Base-by-base conservation (phyloP, 2,797 vertebrate genomes). In the Adrianichthys oophorus region DNA sequence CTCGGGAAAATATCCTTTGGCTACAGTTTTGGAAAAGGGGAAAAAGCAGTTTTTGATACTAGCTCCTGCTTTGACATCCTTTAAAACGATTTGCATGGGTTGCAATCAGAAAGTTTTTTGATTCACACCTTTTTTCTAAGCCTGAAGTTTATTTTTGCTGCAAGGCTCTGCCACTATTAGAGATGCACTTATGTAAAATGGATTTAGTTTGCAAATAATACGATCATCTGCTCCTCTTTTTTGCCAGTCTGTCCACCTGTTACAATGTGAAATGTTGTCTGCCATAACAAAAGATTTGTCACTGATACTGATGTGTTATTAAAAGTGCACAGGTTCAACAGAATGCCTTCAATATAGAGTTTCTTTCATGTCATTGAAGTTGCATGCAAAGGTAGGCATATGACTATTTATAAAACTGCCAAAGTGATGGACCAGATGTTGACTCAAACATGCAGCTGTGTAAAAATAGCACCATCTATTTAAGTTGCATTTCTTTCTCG, bases 401-500 rank as follows among this genome's bases (percentile, higher is more conserved):
- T 40, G 46, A 26, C 67, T 87, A 84, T 88, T 86, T 84, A 85
- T 88, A 85, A 80, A 83, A 40, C 65, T 78, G 82, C 59, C 72
- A 80, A 15, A 59, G 41, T 79, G 80, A 87, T 70, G 68, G 59
- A 82, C 80, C 71, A 64, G 74, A 74, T 75, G 74, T 57, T 75
- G 61, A 82, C 61, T 79, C 68, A 82, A 85, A 74, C 62, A 56
- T 76, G 74, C 18, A 76, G 48, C 50, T 41, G 55, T 32, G 59
- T 60, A 64, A 74, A 77, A 75, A 76, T 60, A 72, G 52, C 54
- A 63, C 48, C 51, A 69, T 62, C 52, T 18, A 4, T 54, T 80
- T 80, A 56, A 69, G 13, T 14, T 6, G 7, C 15, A 12, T 14
- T 13, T 50, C n/a, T 37, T 19, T 7, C 26, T 26, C 26, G 6